These are phyloP conservation scores for Pteronotus mesoamericanus DNA, from an alignment of 2,797 vertebrate species.

Conservation along the genomic window DNA sequence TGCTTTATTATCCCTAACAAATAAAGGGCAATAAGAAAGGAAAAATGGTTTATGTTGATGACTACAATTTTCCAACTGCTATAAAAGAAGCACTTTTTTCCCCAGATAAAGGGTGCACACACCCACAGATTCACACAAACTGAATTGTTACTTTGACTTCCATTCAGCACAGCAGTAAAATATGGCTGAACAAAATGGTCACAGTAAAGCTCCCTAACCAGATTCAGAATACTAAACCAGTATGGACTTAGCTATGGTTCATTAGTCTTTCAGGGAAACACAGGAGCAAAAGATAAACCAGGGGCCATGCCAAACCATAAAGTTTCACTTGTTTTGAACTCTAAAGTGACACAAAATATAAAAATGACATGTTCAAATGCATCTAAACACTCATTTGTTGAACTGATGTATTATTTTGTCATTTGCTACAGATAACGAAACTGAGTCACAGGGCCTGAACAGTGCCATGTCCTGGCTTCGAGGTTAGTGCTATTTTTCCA, in stretches of 20 bases:
- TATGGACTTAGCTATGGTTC: slow-evolving; percentile 12
- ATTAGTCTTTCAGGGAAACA: slow-evolving; percentile 51
- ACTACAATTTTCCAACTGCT: slow-evolving; percentile 21
- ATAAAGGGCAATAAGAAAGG: background rate
- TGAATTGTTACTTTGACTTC: slow-evolving; percentile 24
- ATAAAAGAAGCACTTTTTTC: slow-evolving; percentile 12
- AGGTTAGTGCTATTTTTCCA: background rate
- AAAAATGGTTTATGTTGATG: slow-evolving; percentile 24
- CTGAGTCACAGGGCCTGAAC: background rate
- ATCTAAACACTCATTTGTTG: background rate
- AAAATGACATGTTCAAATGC: background rate
- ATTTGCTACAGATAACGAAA: slow-evolving; percentile 38
- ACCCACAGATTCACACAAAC: background rate
- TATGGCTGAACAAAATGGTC: slow-evolving; percentile 7
- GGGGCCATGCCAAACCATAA: background rate
- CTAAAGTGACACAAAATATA: slow-evolving; percentile 32
- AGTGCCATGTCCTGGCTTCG: background rate
- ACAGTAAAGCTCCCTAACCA: slow-evolving; percentile 23
- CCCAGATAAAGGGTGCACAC: background rate
- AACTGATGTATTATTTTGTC: background rate
- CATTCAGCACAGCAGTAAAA: slow-evolving; percentile 37
- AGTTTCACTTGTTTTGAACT: slow-evolving; percentile 24
- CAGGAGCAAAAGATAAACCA: slow-evolving; percentile 29
- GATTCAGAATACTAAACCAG: slow-evolving; percentile 3
- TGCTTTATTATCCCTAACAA: slow-evolving; percentile 26